Evolutionary conservation across 1,140 invertebrate genomes (phyloP).

Genomic region (Caerostris darwini): DNA sequence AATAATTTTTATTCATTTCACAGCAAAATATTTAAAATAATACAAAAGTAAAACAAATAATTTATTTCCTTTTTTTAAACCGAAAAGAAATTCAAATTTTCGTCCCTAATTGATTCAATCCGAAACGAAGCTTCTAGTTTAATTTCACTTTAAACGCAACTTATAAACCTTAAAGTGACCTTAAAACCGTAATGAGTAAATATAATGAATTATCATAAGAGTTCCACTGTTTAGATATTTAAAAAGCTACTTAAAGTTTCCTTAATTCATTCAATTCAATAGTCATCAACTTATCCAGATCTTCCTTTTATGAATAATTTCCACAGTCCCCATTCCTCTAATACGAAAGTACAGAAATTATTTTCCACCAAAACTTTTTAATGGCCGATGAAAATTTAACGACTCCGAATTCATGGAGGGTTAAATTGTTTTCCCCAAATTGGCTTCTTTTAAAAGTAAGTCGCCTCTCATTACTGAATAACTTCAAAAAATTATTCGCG

Average conservation of each 20-base stretch:
- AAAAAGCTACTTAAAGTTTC: slow-evolving; percentile 39
- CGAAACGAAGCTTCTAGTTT: neutral
- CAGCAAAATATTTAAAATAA: too few species aligned
- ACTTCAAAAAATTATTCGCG: slow-evolving; percentile 65
- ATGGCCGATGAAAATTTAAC: slow-evolving; percentile 72
- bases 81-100: neutral
- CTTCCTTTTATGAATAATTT: slow-evolving; percentile 50
- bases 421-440: slow-evolving; percentile 67
- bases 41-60: too few species aligned
- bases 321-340: neutral
- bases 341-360: slow-evolving; percentile 47
- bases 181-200: neutral
- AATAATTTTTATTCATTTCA: too few species aligned
- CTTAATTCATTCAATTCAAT: slow-evolving; percentile 45
- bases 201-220: neutral
- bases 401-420: slow-evolving; percentile 27
- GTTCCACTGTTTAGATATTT: neutral
- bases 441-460: slow-evolving; percentile 35
- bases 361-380: slow-evolving; percentile 69
- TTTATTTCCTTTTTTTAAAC: too few species aligned
- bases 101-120: neutral
- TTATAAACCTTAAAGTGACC: neutral
- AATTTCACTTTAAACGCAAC: neutral
- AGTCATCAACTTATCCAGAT: neutral
- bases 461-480: slow-evolving; percentile 47